A percentile compares a stretch with the other conserved stretches of the same genome.
Evolutionary conservation across 1,140 invertebrate species (phyloP).

Genomic region (Musca domestica): DNA sequence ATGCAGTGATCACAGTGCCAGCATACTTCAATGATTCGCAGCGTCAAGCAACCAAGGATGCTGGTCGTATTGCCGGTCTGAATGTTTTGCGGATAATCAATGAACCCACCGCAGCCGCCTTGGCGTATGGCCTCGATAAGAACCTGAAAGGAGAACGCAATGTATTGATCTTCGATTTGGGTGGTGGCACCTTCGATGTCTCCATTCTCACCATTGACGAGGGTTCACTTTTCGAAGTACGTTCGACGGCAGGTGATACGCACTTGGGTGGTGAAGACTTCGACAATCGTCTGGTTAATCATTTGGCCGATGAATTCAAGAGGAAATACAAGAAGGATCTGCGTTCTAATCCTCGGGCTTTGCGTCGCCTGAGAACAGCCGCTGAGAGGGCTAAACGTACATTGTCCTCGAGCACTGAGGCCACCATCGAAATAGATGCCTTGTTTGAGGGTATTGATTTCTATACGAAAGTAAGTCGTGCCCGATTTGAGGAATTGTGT

Average conservation of each 20-base stretch:
- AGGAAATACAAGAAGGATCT: slow-evolving; percentile 80
- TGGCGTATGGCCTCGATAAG: slow-evolving; percentile 71
- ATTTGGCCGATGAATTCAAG: slow-evolving; percentile 75
- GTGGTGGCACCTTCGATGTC: slow-evolving; percentile 80
- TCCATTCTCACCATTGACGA: slow-evolving; percentile 81
- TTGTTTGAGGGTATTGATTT: slow-evolving; percentile 79
- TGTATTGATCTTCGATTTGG: slow-evolving; percentile 60
- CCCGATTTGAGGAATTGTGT: slow-evolving; percentile 76
- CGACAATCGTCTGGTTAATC: slow-evolving; percentile 76
- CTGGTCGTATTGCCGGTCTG: slow-evolving; percentile 65
- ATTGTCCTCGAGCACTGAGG: slow-evolving; percentile 65
- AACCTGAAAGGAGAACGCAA: slow-evolving; percentile 73
- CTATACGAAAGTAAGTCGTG: slow-evolving; percentile 75
- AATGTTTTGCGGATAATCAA: slow-evolving; percentile 70
- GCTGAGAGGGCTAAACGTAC: slow-evolving; percentile 69
- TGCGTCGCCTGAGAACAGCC: slow-evolving; percentile 73
- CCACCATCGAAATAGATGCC: slow-evolving; percentile 70
- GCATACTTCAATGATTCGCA: slow-evolving; percentile 67
- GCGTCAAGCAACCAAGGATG: slow-evolving; percentile 66
- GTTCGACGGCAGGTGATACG: slow-evolving; percentile 74
- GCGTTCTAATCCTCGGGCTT: slow-evolving; percentile 67
- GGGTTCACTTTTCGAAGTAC: slow-evolving; percentile 76
- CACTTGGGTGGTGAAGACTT: slow-evolving; percentile 75
- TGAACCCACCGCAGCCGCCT: slow-evolving; percentile 74
- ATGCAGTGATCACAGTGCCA: slow-evolving; percentile 63